phyloP scores from a whole-genome alignment of 1,140 invertebrate genomes.

The Euglossa dilemma region DNA sequence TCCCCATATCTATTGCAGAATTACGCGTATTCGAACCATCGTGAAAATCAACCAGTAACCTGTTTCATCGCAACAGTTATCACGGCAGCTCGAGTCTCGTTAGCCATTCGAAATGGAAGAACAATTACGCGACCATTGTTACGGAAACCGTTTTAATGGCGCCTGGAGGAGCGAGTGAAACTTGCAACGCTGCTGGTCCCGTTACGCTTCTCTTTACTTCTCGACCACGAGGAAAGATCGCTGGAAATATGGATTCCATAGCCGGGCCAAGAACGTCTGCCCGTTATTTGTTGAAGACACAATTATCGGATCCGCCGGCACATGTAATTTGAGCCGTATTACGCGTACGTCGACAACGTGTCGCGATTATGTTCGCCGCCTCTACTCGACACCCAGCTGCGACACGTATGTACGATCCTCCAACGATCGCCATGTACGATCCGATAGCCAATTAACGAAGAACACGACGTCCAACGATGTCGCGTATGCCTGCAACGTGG shows the following conservation, averaged over 20 bases:
- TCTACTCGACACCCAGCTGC: constrained; percentile 7
- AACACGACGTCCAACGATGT: constrained; percentile 70
- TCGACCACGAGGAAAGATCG: constrained; percentile 46
- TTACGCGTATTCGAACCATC: too few relatives aligned
- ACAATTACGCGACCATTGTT: too few relatives aligned
- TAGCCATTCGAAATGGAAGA: too few relatives aligned
- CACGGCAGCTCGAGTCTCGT: too few relatives aligned
- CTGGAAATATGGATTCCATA: constrained; percentile 44
- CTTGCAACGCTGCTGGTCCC: neutral
- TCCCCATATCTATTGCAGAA: too few relatives aligned
- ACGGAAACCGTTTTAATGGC: too few relatives aligned
- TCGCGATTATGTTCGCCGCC: constrained; percentile 66
- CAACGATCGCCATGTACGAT: constrained; percentile 63
- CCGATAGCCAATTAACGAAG: constrained; percentile 72
- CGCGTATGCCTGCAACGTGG: constrained; percentile 36
- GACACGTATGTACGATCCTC: constrained; percentile 19
- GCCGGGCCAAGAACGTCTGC: constrained; percentile 40
- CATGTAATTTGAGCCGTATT: constrained; percentile 70
- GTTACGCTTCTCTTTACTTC: neutral
- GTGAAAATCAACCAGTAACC: too few relatives aligned
- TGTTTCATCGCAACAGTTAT: too few relatives aligned
- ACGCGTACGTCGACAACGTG: constrained; percentile 69
- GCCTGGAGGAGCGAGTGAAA: too few relatives aligned
- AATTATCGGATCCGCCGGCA: constrained; percentile 64
- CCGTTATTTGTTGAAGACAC: constrained; percentile 68